phyloP scores from a whole-genome alignment of 2,797 vertebrate species.

The Oreortyx pictus region DNA sequence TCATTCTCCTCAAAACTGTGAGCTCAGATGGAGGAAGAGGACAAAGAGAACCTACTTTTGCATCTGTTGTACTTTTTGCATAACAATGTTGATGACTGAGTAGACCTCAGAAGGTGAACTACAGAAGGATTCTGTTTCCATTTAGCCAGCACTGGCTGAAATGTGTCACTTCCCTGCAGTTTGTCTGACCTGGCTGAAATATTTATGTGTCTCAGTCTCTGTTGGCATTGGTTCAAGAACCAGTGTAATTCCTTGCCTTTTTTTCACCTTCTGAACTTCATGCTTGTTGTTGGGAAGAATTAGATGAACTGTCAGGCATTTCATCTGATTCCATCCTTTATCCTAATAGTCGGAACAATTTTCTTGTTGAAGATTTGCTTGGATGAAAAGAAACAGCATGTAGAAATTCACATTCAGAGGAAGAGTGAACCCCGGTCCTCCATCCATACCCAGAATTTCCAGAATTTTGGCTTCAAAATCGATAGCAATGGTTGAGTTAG shows the following conservation, averaged over 20 bases:
- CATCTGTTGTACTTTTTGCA: not conserved
- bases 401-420: not conserved
- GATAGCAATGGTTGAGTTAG: not conserved
- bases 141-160: conserved; percentile 11
- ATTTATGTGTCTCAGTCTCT: not conserved
- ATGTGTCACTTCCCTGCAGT: not conserved
- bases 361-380: not conserved
- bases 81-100: not conserved
- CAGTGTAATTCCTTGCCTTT: not conserved
- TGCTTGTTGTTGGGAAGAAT: not conserved
- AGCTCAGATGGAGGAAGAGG: not conserved
- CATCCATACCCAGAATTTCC: not conserved
- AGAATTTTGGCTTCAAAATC: not conserved
- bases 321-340: not conserved
- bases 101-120: not conserved
- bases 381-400: not conserved
- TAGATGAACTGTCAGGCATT: not conserved
- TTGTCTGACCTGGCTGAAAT: conserved; percentile 24
- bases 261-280: conserved; percentile 1
- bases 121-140: not conserved
- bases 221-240: not conserved
- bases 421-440: not conserved
- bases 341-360: not conserved
- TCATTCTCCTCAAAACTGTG: not conserved
- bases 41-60: not conserved